A percentile compares a stretch with the other conserved stretches of the same genome.
phyloP scores from a whole-genome alignment of 2,113 vertebrate species.

The Castor canadensis region DNA sequence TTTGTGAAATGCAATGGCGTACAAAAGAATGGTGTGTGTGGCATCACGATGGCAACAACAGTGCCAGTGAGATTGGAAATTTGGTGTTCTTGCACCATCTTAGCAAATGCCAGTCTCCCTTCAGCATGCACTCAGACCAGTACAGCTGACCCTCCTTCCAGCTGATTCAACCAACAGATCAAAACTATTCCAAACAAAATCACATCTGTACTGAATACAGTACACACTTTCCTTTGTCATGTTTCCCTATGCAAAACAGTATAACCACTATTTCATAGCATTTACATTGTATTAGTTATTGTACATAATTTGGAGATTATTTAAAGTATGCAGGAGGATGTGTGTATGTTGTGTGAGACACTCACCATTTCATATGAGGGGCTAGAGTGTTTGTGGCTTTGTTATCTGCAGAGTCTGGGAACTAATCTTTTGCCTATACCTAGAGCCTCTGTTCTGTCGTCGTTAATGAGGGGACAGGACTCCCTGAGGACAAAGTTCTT shows the following conservation, averaged over 20 bases:
- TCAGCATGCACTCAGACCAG: background rate
- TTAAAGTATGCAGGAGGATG: background rate
- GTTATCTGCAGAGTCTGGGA: background rate
- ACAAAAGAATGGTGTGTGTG: background rate
- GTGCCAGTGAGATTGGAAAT: rapidly evolving
- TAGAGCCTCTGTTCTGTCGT: background rate
- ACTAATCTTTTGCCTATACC: too few species aligned
- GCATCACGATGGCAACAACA: rapidly evolving
- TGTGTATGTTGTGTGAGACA: rapidly evolving
- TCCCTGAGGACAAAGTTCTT: background rate
- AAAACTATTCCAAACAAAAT: background rate
- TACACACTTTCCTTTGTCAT: background rate
- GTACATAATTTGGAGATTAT: background rate
- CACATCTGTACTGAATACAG: background rate
- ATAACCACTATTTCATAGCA: background rate
- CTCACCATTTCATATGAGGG: background rate
- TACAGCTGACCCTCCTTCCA: too few species aligned
- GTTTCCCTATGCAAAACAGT: background rate
- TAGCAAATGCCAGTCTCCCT: background rate
- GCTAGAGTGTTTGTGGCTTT: background rate
- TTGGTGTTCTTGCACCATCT: background rate
- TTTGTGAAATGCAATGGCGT: background rate
- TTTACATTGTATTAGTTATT: background rate
- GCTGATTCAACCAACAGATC: background rate
- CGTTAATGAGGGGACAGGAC: background rate